A percentile compares a stretch with the other conserved stretches of the same genome.
These are phyloP conservation scores for Tokudaia muenninki DNA, from an alignment of 2,797 vertebrate species.

Conservation along the genomic window DNA sequence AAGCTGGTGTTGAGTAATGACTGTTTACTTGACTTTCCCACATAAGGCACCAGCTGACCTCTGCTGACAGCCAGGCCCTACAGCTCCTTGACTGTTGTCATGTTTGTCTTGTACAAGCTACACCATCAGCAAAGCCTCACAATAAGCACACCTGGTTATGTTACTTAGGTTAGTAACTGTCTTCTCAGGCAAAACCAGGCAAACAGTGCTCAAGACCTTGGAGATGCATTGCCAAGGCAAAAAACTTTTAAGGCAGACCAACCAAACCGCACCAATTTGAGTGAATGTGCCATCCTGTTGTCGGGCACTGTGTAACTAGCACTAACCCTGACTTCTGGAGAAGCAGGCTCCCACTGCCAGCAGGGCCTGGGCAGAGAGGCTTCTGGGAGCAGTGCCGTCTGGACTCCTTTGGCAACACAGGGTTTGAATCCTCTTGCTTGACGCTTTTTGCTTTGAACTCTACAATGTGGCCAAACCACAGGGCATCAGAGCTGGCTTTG, in stretches of 20 bases:
- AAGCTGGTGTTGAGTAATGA: not conserved
- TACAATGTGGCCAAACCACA: not conserved
- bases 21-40: slow-evolving; percentile 26
- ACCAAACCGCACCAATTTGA: not conserved
- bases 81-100: not conserved
- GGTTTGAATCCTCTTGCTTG: not conserved
- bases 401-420: not conserved
- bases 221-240: not conserved
- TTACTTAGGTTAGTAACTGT: not conserved
- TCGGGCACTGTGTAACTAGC: not conserved
- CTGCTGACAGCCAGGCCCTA: slow-evolving; percentile 32
- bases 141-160: not conserved
- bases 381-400: not conserved
- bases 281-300: not conserved
- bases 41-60: not conserved
- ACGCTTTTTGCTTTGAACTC: not conserved
- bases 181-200: not conserved
- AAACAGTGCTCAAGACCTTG: not conserved
- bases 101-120: not conserved
- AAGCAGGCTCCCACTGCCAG: not conserved
- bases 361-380: not conserved
- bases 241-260: not conserved
- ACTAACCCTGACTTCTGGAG: not conserved
- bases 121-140: not conserved
- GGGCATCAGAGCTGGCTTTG: not conserved